Conservation (phyloP, 2,888 invertebrate species). For the Caenorhabditis sp. region DNA sequence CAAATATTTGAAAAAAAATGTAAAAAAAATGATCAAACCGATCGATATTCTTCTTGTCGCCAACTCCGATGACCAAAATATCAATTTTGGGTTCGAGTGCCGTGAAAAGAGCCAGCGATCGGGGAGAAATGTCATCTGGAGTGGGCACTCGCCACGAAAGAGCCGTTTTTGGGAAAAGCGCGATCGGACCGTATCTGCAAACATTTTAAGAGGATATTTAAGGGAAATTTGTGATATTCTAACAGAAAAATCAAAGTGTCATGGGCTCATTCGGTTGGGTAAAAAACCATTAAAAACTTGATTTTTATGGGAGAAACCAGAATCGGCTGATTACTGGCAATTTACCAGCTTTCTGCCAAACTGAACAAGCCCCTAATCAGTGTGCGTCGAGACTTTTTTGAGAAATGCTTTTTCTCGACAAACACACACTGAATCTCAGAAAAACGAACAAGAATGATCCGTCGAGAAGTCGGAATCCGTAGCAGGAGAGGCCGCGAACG, state of each 20-base stretch:
- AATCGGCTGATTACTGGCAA: too few relatives aligned
- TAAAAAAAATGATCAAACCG: conserved; percentile 45
- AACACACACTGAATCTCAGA: too few relatives aligned
- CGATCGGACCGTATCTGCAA: conserved; percentile 76
- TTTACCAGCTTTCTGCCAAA: too few relatives aligned
- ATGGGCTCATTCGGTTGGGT: too few relatives aligned
- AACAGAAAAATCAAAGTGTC: too few relatives aligned
- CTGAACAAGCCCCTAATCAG: too few relatives aligned
- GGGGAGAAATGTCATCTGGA: conserved; percentile 85
- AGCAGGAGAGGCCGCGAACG: conserved; percentile 70
- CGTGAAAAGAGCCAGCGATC: conserved; percentile 87
- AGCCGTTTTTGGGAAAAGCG: conserved; percentile 75
- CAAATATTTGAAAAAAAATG: not conserved
- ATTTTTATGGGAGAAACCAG: too few relatives aligned
- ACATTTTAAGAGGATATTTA: too few relatives aligned
- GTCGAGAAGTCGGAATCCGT: conserved; percentile 76
- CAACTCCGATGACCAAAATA: conserved; percentile 78
- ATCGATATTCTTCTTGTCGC: conserved; percentile 77
- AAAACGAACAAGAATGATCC: conserved; percentile 74
- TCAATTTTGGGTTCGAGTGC: conserved; percentile 89
- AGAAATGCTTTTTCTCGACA: too few relatives aligned
- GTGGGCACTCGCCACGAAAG: conserved; percentile 77
- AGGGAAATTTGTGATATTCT: too few relatives aligned
- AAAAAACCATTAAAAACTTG: too few relatives aligned
- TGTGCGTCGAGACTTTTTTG: too few relatives aligned